phyloP scores from a whole-genome alignment of 2,888 invertebrate species.

The Temnothorax unifasciatus region DNA sequence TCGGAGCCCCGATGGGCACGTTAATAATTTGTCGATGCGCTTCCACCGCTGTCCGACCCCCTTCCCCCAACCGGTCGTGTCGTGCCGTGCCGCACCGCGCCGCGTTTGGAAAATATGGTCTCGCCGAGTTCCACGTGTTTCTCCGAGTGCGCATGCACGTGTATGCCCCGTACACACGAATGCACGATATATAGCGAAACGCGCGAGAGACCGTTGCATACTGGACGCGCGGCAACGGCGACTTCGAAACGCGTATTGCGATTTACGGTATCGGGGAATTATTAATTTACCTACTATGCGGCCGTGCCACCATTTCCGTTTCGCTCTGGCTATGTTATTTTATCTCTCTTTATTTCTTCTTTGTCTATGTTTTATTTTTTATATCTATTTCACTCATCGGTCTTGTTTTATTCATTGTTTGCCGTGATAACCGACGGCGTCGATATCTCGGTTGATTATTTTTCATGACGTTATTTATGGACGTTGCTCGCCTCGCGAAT shows the following conservation, averaged over 20 bases:
- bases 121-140: conserved; percentile 54
- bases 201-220: conserved; percentile 10
- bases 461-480: conserved; percentile 21
- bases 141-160: conserved; percentile 7
- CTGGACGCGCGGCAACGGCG: not conserved
- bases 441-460: conserved; percentile 30
- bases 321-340: conserved; percentile 12
- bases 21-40: conserved; percentile 71
- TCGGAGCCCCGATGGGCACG: conserved; percentile 69
- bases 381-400: not conserved
- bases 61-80: not conserved
- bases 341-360: not conserved
- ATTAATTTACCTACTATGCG: conserved; percentile 38
- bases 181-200: not conserved
- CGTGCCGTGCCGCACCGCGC: not conserved
- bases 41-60: conserved; percentile 40
- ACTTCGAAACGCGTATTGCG: not conserved
- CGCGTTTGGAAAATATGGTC: conserved; percentile 68
- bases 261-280: conserved; percentile 50
- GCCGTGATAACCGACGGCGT: conserved; percentile 6
- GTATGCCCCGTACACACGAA: not conserved
- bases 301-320: not conserved
- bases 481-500: not conserved
- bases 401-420: conserved; percentile 1
- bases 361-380: not conserved